Evolutionary conservation across 2,113 vertebrate genomes (phyloP).

Genomic region (Paradoxurus hermaphroditus): DNA sequence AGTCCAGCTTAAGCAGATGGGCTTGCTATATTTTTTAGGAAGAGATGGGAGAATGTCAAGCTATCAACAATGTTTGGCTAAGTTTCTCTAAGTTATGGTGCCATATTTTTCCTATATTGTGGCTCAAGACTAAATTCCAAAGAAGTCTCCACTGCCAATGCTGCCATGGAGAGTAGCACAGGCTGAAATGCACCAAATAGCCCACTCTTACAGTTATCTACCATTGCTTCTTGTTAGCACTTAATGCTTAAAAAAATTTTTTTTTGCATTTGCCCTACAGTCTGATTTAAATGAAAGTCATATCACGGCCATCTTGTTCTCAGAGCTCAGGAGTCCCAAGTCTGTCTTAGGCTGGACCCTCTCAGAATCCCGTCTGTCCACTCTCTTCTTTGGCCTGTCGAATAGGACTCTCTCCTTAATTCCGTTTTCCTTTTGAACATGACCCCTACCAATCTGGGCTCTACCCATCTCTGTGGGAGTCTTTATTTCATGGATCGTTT

Average conservation of each 20-base stretch:
- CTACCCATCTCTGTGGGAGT: neutral
- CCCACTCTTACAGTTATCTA: neutral
- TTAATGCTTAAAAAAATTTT: neutral
- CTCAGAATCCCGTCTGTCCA: neutral
- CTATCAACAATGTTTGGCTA: too few species aligned
- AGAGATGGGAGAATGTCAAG: neutral
- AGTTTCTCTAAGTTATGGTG: neutral
- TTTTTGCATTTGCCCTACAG: neutral
- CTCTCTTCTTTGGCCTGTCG: neutral
- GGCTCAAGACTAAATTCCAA: neutral
- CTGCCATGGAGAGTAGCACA: accelerated
- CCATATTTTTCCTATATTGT: neutral
- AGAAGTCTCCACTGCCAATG: neutral
- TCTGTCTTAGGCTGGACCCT: neutral
- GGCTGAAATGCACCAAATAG: neutral
- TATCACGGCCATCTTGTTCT: neutral
- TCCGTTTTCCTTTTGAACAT: neutral
- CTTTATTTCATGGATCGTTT: neutral
- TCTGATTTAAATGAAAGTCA: neutral
- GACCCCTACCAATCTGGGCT: neutral
- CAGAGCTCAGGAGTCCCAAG: neutral
- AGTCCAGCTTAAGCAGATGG: neutral
- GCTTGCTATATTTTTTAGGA: neutral
- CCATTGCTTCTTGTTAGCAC: neutral
- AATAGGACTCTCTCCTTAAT: neutral